A percentile compares a stretch with the other conserved stretches of the same genome.
Evolutionary conservation across 1,140 invertebrate species (phyloP).

Genomic region (Drosophila parabipectinata): DNA sequence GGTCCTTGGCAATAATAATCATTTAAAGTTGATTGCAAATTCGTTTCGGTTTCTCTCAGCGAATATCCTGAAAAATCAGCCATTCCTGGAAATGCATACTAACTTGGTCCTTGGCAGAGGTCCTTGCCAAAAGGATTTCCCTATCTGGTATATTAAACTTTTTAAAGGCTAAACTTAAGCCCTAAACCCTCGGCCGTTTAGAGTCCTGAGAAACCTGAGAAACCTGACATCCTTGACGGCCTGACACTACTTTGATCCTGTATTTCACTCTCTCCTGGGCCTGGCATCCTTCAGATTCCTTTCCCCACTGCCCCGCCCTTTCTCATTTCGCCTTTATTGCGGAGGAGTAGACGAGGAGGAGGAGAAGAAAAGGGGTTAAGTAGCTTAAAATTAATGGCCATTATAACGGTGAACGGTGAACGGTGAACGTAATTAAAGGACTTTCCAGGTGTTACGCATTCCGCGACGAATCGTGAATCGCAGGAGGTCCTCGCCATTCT

Average conservation of each 20-base stretch:
- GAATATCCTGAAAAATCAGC: too few relatives aligned
- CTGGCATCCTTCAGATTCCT: neutral
- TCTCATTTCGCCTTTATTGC: constrained; percentile 23
- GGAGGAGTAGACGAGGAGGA: too few relatives aligned
- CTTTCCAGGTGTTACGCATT: constrained; percentile 14
- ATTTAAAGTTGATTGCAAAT: constrained; percentile 76
- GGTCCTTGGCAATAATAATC: constrained; percentile 57
- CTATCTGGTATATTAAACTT: too few relatives aligned
- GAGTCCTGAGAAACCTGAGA: neutral
- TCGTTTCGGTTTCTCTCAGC: constrained; percentile 53
- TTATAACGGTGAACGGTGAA: constrained; percentile 49
- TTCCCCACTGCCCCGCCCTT: neutral
- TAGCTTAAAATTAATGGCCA: constrained; percentile 64
- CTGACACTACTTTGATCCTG: neutral
- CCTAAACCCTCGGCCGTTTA: too few relatives aligned
- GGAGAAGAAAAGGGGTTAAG: constrained; percentile 25
- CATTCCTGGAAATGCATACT: neutral
- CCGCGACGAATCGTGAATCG: neutral
- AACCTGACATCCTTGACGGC: constrained; percentile 3
- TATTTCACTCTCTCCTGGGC: constrained; percentile 18
- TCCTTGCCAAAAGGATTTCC: too few relatives aligned
- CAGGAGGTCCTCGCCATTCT: neutral
- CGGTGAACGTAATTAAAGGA: constrained; percentile 52
- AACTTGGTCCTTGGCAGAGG: neutral
- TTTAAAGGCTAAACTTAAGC: too few relatives aligned